A percentile compares a stretch with the other conserved stretches of the same genome.
Evolutionary conservation across 2,113 vertebrate genomes (phyloP).

Genomic region (Mixornis gularis): DNA sequence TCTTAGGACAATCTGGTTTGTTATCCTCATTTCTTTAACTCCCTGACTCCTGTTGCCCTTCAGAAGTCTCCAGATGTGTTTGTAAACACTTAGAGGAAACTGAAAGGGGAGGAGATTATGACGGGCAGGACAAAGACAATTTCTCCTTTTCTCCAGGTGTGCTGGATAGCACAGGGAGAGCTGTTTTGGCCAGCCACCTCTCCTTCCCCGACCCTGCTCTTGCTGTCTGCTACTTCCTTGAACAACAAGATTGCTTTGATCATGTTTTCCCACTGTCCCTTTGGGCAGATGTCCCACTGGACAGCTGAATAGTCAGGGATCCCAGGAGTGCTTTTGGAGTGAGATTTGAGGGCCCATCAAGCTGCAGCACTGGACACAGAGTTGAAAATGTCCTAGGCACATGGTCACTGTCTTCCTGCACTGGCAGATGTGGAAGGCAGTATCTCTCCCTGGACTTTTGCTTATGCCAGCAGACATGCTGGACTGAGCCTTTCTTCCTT

Average conservation of each 20-base stretch:
- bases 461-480: background rate
- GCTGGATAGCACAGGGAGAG: background rate
- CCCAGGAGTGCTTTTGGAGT: background rate
- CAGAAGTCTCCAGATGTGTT: background rate
- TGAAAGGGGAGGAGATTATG: background rate
- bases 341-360: background rate
- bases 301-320: background rate
- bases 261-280: background rate
- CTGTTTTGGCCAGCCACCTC: background rate
- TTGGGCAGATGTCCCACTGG: background rate
- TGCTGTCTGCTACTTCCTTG: background rate
- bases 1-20: background rate
- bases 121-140: background rate
- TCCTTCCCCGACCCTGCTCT: background rate
- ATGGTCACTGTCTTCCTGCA: background rate
- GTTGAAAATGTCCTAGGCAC: background rate
- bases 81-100: background rate
- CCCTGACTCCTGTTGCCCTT: background rate
- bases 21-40: background rate
- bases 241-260: background rate
- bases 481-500: background rate
- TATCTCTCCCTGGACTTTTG: background rate
- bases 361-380: background rate
- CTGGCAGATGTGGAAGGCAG: background rate
- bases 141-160: background rate